Percentiles rank a stretch among this genome's conserved stretches.
These are phyloP conservation scores for Drosophila aff. DNA, from an alignment of 1,140 invertebrate species.

Conservation along the genomic window DNA sequence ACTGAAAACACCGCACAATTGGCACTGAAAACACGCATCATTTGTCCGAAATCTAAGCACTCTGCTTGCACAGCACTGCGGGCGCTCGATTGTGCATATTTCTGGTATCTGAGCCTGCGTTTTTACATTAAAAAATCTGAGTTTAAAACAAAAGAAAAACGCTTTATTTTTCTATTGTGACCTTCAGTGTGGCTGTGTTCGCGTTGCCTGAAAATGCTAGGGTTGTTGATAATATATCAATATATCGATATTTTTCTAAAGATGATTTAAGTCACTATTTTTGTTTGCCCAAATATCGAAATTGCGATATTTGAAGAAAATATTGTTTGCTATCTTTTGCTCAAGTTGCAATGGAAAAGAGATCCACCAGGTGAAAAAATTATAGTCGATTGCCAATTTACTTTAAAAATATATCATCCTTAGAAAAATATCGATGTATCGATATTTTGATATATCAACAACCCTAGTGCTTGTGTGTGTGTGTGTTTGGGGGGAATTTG, in stretches of 20 bases:
- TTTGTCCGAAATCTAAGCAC: constrained; percentile 48
- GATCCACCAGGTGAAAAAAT: too few species aligned
- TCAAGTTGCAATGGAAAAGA: too few species aligned
- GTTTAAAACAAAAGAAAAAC: constrained; percentile 52
- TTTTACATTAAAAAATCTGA: constrained; percentile 33
- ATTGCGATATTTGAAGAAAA: too few species aligned
- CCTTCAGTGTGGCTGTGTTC: constrained; percentile 13
- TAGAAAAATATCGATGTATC: too few species aligned
- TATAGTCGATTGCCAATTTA: too few species aligned
- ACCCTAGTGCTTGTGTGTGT: neutral
- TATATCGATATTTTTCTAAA: too few species aligned
- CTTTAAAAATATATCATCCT: too few species aligned
- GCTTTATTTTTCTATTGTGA: constrained; percentile 48
- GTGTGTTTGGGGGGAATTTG: constrained; percentile 33
- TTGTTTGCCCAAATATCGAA: too few species aligned
- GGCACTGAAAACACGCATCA: constrained; percentile 45
- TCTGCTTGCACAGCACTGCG: constrained; percentile 23
- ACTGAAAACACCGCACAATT: constrained; percentile 46
- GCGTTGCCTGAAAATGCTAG: constrained; percentile 7
- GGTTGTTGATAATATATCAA: too few species aligned
- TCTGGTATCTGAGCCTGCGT: constrained; percentile 10
- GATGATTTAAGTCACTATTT: too few species aligned
- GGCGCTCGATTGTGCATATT: constrained; percentile 51
- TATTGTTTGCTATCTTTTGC: too few species aligned
- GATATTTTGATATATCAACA: too few species aligned